Evolutionary conservation across 2,113 vertebrate genomes (phyloP), one percentile per base, ranked within the genome.

Genomic region (Symphodus melops): DNA sequence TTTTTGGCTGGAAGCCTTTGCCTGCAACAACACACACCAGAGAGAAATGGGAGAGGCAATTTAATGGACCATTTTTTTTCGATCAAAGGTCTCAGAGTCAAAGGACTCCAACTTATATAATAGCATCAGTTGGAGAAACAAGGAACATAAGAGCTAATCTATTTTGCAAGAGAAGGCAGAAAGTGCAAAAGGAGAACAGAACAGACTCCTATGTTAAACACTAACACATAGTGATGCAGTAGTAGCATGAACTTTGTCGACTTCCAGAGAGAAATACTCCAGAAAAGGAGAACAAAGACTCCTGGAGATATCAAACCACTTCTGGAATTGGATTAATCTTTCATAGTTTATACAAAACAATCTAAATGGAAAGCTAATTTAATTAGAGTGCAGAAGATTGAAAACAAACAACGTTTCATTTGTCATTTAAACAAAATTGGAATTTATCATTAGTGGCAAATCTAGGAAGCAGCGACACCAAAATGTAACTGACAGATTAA

Each of bases 1-100:
- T 98, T 98, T 93, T 99, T 99, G 60, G 97, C 93, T 3, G 97
- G 97, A 59, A 99, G 92, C 76, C 97, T 96, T 87, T 98, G 97
- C 98, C 98, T 99, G 81, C 58, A 93, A 83, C 33, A 28, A 39
- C 7, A 56, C 93, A 19, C 17, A 48, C 19, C 17, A 17, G 82
- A 83, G 0, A 19, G 19, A 52, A 74, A 55, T 74, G 54, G 63
- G 23, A 41, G 19, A 33, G 39, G 36, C 60, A 0, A 59, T 57
- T 62, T 62, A 61, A 5, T 36, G 23, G 16, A 42, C n/a, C n/a
- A 33, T 13, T 4, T 59, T 16, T 72, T 75, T 54, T 6, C 28
- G 20, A 55, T 59, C 39, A 42, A 57, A 62, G 7, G 4, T 17
- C 28, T 28, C 17, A n/a, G 19, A 19, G 48, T n/a, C 17, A 51